These are phyloP conservation scores for Hanleya hanleyi DNA, from an alignment of 2,888 invertebrate genomes.

Conservation along the genomic window DNA sequence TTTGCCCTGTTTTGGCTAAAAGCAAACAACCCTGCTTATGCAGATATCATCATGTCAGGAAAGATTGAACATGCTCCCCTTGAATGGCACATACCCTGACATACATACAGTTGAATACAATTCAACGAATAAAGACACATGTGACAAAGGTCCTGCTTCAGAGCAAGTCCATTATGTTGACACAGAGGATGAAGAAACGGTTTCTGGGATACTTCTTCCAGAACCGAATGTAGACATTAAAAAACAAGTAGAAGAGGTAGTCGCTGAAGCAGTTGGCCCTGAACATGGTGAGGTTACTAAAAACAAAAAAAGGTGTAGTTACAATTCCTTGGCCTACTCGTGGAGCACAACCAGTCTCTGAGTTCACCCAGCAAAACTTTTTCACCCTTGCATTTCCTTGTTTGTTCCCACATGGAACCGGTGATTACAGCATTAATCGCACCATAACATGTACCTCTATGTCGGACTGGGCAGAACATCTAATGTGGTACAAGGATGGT, in stretches of 20 bases:
- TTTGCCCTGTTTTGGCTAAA: slow-evolving; percentile 28
- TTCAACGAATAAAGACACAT: background rate
- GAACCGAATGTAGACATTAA: too few species aligned
- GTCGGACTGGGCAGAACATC: slow-evolving; percentile 20
- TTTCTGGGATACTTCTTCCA: slow-evolving; percentile 24
- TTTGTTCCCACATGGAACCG: slow-evolving; percentile 42
- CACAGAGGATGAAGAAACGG: slow-evolving; percentile 16
- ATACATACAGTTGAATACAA: slow-evolving; percentile 15
- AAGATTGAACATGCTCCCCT: slow-evolving; percentile 19
- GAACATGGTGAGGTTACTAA: background rate
- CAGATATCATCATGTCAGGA: slow-evolving; percentile 30
- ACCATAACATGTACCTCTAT: slow-evolving; percentile 18
- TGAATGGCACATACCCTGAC: slow-evolving; percentile 19
- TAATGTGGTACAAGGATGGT: slow-evolving; percentile 14
- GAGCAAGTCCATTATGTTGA: slow-evolving; percentile 22
- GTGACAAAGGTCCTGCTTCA: slow-evolving; percentile 30
- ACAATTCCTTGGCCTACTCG: slow-evolving; percentile 39
- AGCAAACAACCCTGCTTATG: slow-evolving; percentile 33
- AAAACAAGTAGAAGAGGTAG: too few species aligned
- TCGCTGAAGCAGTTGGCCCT: too few species aligned
- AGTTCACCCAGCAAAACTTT: slow-evolving; percentile 34
- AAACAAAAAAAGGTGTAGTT: slow-evolving; percentile 9
- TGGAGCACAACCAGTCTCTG: background rate
- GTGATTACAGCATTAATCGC: slow-evolving; percentile 26
- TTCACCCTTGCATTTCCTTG: too few species aligned